Conservation (phyloP, 2,888 invertebrate genomes). For the Flexamia atlantica region DNA sequence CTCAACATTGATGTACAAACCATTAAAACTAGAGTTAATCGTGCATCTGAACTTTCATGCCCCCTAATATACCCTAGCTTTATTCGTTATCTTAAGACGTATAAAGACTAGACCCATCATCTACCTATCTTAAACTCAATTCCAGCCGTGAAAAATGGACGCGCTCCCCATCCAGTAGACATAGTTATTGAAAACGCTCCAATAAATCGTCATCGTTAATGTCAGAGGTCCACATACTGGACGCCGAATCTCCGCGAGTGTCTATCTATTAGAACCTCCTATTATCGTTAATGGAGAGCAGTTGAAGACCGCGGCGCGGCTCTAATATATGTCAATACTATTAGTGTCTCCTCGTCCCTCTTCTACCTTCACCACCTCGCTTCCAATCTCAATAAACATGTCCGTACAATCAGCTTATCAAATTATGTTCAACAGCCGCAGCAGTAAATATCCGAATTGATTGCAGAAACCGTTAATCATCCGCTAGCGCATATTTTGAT, state of each 20-base stretch:
- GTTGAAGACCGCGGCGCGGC: neutral
- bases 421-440: conserved; percentile 13
- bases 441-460: conserved; percentile 1
- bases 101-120: too few relatives aligned
- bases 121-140: too few relatives aligned
- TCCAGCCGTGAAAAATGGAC: too few relatives aligned
- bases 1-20: too few relatives aligned
- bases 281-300: conserved; percentile 37
- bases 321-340: conserved; percentile 45
- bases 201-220: conserved; percentile 10
- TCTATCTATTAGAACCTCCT: conserved; percentile 10
- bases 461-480: conserved; percentile 11
- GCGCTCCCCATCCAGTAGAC: neutral
- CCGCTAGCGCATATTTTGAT: conserved; percentile 12
- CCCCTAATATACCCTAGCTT: too few relatives aligned
- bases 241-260: neutral
- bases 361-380: conserved; percentile 16
- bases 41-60: too few relatives aligned
- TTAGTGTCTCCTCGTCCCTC: neutral
- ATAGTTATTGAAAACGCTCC: conserved; percentile 13
- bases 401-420: neutral
- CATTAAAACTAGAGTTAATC: too few relatives aligned
- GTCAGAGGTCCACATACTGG: conserved; percentile 13
- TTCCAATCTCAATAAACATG: conserved; percentile 31
- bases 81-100: too few relatives aligned